Percentiles rank a stretch among this genome's conserved stretches.
Evolutionary conservation across 2,797 vertebrate species (phyloP).

Genomic region (Gymnocypris eckloni): DNA sequence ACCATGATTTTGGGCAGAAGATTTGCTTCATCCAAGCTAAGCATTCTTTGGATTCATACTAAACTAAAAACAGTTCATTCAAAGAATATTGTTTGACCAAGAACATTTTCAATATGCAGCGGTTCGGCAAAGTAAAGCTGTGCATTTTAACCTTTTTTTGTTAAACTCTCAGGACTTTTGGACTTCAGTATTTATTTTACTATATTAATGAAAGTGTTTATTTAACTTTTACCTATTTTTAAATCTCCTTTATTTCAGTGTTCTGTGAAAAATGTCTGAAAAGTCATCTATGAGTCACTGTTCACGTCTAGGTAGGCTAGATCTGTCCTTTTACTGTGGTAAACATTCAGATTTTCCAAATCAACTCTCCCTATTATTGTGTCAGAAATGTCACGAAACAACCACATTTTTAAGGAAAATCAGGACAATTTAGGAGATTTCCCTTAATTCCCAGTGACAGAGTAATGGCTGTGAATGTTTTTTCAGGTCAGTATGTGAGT

Average conservation of each 20-base stretch:
- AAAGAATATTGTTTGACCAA: background rate
- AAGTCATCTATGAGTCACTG: conserved; percentile 3
- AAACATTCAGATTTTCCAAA: conserved; percentile 4
- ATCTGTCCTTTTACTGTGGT: background rate
- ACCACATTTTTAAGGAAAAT: background rate
- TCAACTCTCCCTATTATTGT: background rate
- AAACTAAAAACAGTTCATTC: background rate
- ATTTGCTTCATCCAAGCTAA: background rate
- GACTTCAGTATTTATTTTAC: background rate
- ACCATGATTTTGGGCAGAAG: background rate
- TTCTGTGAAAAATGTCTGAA: background rate
- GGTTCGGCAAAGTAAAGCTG: background rate
- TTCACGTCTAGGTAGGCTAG: background rate
- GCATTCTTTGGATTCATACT: conserved; percentile 1
- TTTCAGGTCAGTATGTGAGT: conserved; percentile 11
- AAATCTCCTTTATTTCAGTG: background rate
- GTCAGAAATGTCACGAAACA: background rate
- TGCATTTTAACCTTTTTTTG: too few relatives aligned
- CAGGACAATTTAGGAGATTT: background rate
- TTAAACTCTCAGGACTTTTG: background rate
- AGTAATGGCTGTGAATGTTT: conserved; percentile 11
- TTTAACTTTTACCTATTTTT: background rate
- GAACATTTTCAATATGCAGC: background rate
- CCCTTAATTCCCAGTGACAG: background rate
- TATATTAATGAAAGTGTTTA: background rate